A percentile compares a stretch with the other conserved stretches of the same genome.
Conservation (phyloP, 2,797 vertebrate genomes). For the Sebastes paucispinis region DNA sequence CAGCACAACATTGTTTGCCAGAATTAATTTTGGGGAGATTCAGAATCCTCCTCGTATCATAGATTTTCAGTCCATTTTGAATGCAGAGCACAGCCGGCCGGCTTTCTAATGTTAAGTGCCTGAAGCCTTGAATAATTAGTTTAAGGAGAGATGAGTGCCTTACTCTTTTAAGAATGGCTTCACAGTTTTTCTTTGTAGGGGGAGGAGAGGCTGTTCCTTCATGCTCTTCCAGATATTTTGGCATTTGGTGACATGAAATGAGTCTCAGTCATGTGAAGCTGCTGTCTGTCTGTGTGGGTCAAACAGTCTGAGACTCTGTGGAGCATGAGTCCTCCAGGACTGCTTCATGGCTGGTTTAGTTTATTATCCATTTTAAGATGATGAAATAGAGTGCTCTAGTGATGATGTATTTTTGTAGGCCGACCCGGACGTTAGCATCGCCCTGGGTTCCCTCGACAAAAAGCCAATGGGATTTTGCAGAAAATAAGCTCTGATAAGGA, state of each 20-base stretch:
- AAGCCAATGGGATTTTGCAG: no score
- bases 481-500: no score
- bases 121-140: conserved; percentile 49
- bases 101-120: conserved; percentile 46
- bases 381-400: neutral
- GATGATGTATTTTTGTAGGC: no score
- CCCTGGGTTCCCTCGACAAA: no score
- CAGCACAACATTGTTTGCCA: conserved; percentile 25
- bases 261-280: conserved; percentile 4
- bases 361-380: neutral
- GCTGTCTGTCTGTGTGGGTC: neutral
- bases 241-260: conserved; percentile 23
- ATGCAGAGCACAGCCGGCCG: conserved; percentile 12
- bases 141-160: conserved; percentile 27
- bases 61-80: conserved; percentile 30
- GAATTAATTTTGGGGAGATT: conserved; percentile 14
- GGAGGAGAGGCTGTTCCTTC: neutral
- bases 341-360: neutral
- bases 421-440: no score
- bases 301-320: neutral
- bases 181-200: neutral
- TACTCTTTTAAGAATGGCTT: conserved; percentile 2
- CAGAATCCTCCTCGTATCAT: neutral
- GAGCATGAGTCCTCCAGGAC: neutral
- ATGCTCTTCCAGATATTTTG: conserved; percentile 17